These are phyloP conservation scores for Zeus faber DNA, from an alignment of 2,113 vertebrate species.

Conservation along the genomic window DNA sequence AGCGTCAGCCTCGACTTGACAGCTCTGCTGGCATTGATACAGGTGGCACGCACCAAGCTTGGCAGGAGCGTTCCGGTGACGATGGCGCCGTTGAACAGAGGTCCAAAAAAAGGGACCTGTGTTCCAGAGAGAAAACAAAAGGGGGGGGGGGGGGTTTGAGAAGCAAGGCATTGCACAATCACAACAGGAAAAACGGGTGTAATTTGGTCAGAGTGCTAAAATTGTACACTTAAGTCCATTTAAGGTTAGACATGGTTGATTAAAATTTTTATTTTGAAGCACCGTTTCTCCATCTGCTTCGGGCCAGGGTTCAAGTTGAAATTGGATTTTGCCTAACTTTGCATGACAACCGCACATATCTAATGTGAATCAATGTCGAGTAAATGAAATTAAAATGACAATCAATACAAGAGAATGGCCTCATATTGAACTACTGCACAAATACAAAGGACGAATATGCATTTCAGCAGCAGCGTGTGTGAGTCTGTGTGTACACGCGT, in stretches of 20 bases:
- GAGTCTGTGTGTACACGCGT: constrained; percentile 53
- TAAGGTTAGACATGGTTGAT: constrained; percentile 18
- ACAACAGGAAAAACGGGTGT: constrained; percentile 3
- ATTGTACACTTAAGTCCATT: not conserved
- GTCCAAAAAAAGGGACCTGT: constrained; percentile 96
- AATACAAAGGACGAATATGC: constrained; percentile 66
- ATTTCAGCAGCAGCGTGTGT: constrained; percentile 52
- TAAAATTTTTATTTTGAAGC: constrained; percentile 21
- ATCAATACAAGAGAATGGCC: constrained; percentile 66
- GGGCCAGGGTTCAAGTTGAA: constrained; percentile 55
- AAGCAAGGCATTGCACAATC: not conserved
- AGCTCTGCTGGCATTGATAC: constrained; percentile 97
- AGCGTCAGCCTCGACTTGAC: constrained; percentile 95
- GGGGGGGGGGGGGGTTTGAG: not conserved
- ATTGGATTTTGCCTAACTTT: constrained; percentile 62
- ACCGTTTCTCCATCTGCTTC: constrained; percentile 66
- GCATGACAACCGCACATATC: constrained; percentile 70
- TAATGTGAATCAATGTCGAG: constrained; percentile 66
- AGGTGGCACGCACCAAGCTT: constrained; percentile 91
- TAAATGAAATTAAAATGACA: constrained; percentile 71
- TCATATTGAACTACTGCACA: constrained; percentile 62
- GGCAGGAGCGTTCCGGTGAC: constrained; percentile 89
- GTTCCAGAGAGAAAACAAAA: constrained; percentile 2
- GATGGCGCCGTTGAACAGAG: constrained; percentile 92
- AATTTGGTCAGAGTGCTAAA: not conserved